Evolutionary conservation across 1,140 invertebrate genomes (phyloP), one percentile per base, ranked within the genome.

Genomic region (Lepeophtheirus salmonis): DNA sequence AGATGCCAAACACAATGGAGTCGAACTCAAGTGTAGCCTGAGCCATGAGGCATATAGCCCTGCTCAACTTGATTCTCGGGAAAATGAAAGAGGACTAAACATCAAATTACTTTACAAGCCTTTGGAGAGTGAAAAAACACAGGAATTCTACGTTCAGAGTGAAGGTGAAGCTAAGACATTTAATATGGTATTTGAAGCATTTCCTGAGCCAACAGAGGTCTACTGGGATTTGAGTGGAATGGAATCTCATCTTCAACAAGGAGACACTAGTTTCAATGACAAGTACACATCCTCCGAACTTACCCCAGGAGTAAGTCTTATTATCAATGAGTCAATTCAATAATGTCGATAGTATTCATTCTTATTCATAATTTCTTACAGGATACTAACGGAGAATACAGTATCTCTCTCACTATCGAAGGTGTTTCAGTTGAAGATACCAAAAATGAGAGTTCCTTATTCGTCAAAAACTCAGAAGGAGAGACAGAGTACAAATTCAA

Each of bases 51-150:
- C 52, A 14, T 54, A 54, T 20, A 54, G 17, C 52, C 18, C n/a
- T 20, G 52, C 52, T 18, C 52, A 54, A 13, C 52, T 54, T n/a
- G 52, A 54, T 16, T 21, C 20, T 23, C 14, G 23, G n/a, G 52
- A 20, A 3, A 54, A 54, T 20, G 23, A 21, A 20, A 24, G n/a
- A 20, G 52, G n/a, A 3, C 20, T 24, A 4, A n/a, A 54, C n/a
- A 21, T 54, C 10, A 24, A 54, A n/a, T 23, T 54, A 24, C 23
- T 54, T 20, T 54, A 54, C 52, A 54, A 54, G 52, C 52, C 52
- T 20, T 16, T 20, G 22, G 52, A 54, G n/a, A 20, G 23, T 21
- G 52, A 21, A 20, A 54, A 54, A 17, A n/a, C 14, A 20, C 52
- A 54, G 21, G 52, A 21, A 20, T 54, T 54, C 52, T 54, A 54